Evolutionary conservation across 2,888 invertebrate species (phyloP).

Genomic region (Venusia cambrica): DNA sequence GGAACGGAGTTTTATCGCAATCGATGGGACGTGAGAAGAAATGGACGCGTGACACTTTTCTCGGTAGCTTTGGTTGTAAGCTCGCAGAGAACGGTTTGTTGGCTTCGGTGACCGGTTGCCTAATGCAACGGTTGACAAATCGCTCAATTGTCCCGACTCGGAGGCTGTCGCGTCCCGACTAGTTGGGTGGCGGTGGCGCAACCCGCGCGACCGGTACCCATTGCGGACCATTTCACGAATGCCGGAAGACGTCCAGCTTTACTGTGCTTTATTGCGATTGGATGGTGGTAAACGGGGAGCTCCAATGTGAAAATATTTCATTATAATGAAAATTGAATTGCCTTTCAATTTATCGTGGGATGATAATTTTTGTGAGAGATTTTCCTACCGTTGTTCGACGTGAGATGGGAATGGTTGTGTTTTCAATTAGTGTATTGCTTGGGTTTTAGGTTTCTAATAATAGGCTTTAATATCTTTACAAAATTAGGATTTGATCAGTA

Average conservation of each 20-base stretch:
- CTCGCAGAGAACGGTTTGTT: slow-evolving; percentile 47
- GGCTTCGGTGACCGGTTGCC: slow-evolving; percentile 61
- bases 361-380: slow-evolving; percentile 30
- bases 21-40: slow-evolving; percentile 51
- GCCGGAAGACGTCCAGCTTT: slow-evolving; percentile 72
- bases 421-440: slow-evolving; percentile 4
- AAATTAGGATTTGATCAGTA: too few species aligned
- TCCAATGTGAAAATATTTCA: slow-evolving; percentile 47
- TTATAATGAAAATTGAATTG: slow-evolving; percentile 38
- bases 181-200: slow-evolving; percentile 67
- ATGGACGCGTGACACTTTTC: slow-evolving; percentile 40
- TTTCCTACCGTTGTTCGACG: slow-evolving; percentile 10
- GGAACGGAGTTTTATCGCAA: slow-evolving; percentile 48
- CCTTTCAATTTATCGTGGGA: slow-evolving; percentile 34
- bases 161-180: slow-evolving; percentile 53
- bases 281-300: slow-evolving; percentile 54
- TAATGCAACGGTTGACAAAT: slow-evolving; percentile 75
- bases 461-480: slow-evolving; percentile 1
- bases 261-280: slow-evolving; percentile 70
- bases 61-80: slow-evolving; percentile 29
- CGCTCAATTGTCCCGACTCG: slow-evolving; percentile 72
- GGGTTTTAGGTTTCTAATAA: not conserved
- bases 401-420: slow-evolving; percentile 4
- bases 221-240: slow-evolving; percentile 58
- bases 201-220: slow-evolving; percentile 60